Percentiles rank a stretch among this genome's conserved stretches.
Conservation (phyloP, 2,888 invertebrate genomes). For the Heliconius hortense region DNA sequence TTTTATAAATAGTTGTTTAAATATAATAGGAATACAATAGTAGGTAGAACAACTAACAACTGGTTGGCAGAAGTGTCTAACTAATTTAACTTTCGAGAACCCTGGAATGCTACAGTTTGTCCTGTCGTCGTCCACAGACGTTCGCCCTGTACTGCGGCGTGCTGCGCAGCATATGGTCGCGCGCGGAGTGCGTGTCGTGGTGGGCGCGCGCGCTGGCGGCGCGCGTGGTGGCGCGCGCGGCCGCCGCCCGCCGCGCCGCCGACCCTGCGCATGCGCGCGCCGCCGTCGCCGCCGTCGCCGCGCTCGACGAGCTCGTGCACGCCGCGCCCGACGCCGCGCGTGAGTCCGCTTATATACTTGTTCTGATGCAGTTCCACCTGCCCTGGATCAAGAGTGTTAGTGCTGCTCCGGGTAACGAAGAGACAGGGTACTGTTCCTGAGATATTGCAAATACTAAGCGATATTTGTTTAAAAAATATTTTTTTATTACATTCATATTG, state of each 20-base stretch:
- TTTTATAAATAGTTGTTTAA: too few species aligned
- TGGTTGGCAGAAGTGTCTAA: too few species aligned
- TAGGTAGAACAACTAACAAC: too few species aligned
- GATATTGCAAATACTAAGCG: not conserved
- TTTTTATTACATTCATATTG: too few species aligned
- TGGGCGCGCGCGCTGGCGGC: constrained; percentile 74
- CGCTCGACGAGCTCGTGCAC: constrained; percentile 65
- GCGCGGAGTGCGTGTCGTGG: constrained; percentile 56
- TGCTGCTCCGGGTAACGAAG: not conserved
- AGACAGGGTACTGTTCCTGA: not conserved
- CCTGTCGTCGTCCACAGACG: constrained; percentile 48
- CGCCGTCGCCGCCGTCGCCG: constrained; percentile 61
- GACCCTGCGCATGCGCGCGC: constrained; percentile 61
- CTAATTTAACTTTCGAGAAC: too few species aligned
- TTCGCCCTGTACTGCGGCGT: constrained; percentile 70
- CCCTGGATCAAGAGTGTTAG: too few species aligned
- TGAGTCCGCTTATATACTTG: constrained; percentile 48
- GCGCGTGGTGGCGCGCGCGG: constrained; percentile 62
- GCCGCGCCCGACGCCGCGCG: constrained; percentile 64
- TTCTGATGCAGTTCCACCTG: not conserved
- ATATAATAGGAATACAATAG: too few species aligned
- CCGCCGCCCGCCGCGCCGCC: constrained; percentile 53
- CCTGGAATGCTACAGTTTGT: too few species aligned
- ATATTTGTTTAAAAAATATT: not conserved
- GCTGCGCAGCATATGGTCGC: constrained; percentile 65